These are phyloP conservation scores for Noctua pronuba DNA, from an alignment of 2,888 invertebrate species.

Conservation along the genomic window DNA sequence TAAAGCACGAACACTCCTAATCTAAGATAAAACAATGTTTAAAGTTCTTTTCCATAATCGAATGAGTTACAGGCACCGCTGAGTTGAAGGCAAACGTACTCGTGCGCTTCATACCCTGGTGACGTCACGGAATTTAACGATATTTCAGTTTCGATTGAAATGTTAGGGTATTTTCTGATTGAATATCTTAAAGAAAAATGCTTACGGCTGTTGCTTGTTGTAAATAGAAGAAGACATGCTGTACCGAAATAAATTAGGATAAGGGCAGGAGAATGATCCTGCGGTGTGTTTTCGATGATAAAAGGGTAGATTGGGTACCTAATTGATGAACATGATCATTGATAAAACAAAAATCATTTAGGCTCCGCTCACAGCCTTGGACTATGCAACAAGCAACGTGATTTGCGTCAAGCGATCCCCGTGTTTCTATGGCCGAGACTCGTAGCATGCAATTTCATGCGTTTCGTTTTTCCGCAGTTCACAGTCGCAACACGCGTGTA, in stretches of 20 bases:
- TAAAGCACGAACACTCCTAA: neutral
- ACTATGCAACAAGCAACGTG: too few relatives aligned
- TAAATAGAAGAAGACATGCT: neutral
- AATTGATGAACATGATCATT: neutral
- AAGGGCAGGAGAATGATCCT: neutral
- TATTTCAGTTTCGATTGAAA: conserved; percentile 23
- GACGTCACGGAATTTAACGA: conserved; percentile 42
- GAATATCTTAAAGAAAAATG: neutral
- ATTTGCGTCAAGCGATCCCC: too few relatives aligned
- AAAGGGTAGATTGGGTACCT: neutral
- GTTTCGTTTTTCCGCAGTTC: too few relatives aligned
- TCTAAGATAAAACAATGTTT: neutral
- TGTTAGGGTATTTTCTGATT: conserved; percentile 13
- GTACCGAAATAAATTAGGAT: neutral
- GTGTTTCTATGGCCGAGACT: too few relatives aligned
- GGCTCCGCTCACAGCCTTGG: too few relatives aligned
- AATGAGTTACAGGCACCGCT: conserved; percentile 69
- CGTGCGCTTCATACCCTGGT: conserved; percentile 50
- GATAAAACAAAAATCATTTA: too few relatives aligned
- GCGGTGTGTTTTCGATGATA: neutral
- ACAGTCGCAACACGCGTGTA: too few relatives aligned
- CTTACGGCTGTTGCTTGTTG: neutral
- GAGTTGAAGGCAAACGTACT: conserved; percentile 56
- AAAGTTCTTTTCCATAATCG: conserved; percentile 73
- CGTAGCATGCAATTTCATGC: too few relatives aligned